Base-by-base conservation (phyloP, 2,888 invertebrate species). In the Scelioninae gen. 2 region DNA sequence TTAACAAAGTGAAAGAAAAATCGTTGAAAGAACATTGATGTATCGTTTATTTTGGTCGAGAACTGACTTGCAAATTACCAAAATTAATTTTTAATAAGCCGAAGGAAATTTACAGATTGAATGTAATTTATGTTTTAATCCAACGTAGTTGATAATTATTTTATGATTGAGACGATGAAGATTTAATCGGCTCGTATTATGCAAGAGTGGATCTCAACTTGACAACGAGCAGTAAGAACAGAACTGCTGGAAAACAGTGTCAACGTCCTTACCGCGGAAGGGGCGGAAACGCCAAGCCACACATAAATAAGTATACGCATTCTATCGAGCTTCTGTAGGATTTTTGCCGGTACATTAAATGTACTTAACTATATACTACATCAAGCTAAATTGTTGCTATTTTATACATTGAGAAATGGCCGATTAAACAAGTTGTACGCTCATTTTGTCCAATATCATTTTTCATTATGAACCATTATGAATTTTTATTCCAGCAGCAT, bases 271-370 rank as follows among this genome's bases (percentile, higher is more conserved):
- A 74, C 74, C 52, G 76, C 78, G 80, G 76, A 81, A 78, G 78
- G 78, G 78, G 79, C 80, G 81, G 81, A 81, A 81, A 80, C 78
- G 75, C 73, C 76, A 76, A 76, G 76, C 75, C 73, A 75, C 73
- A 77, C 79, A 81, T 81, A 81, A 81, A 81, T 81, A 81, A 81
- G 77, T 79, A 77, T 80, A 77, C 76, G 78, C 76, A 76, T 77
- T 75, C 60, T 55, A 65, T 52, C 65, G 60, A 50, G 72, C 65
- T 72, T 61, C 72, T 65, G 72, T 65, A 61, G 65, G 58, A 65
- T 65, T 58, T 64, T 71, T 64, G 64, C 35, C 61, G 61, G 55
- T 55, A 48, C 55, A 55, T 69, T 69, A 69, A 69, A 61, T 61
- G 45, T 61, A 61, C 61, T 69, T 71, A 68, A 68, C 43, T 60